phyloP scores from a whole-genome alignment of 2,113 vertebrate species.

The Lynx canadensis region DNA sequence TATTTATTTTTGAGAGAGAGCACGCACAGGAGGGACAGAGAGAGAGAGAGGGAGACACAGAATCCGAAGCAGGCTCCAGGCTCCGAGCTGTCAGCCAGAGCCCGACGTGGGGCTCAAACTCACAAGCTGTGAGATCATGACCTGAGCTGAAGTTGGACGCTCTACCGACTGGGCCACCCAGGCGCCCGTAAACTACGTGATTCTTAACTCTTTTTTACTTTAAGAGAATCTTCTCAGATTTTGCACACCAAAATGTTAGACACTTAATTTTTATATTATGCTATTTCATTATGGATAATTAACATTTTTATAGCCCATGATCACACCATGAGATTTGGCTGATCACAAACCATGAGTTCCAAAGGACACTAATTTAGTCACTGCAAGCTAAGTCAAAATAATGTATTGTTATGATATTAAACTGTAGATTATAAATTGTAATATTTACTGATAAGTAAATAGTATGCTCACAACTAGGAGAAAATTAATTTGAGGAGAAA shows the following conservation, averaged over 20 bases:
- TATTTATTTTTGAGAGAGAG: no score
- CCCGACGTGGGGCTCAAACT: no score
- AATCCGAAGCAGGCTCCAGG: no score
- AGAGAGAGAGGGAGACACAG: no score
- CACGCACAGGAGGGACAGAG: no score
- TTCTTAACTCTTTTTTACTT: background rate
- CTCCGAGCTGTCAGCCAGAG: no score
- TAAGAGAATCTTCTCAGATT: background rate
- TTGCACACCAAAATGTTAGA: background rate
- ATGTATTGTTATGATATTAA: background rate
- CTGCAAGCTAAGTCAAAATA: background rate
- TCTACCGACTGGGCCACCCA: no score
- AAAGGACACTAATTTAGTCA: background rate
- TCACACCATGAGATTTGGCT: background rate
- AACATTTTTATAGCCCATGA: background rate
- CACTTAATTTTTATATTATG: background rate
- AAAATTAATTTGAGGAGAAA: slow-evolving; percentile 1
- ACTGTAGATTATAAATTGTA: background rate
- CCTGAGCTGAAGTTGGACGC: no score
- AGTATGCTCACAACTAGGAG: background rate
- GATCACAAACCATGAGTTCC: background rate
- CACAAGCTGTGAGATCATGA: no score
- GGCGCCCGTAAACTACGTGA: background rate
- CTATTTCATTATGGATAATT: slow-evolving; percentile 21
- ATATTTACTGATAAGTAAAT: slow-evolving; percentile 35